Evolutionary conservation across 2,113 vertebrate species (phyloP).

Genomic region (Onychostruthus taczanowskii): DNA sequence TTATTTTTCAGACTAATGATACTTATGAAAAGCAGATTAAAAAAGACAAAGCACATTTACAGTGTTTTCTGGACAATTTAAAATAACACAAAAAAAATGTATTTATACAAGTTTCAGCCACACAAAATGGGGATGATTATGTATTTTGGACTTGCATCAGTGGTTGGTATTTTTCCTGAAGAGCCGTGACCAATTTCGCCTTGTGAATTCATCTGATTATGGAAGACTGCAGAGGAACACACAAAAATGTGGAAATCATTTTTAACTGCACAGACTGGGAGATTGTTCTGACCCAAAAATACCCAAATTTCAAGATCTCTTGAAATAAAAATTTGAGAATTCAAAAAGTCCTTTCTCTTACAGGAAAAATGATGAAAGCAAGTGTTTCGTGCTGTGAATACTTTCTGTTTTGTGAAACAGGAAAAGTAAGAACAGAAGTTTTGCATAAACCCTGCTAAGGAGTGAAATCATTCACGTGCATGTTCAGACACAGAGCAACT

Average conservation of each 20-base stretch:
- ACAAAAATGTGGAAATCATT: neutral
- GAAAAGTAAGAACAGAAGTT: neutral
- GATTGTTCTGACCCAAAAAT: neutral
- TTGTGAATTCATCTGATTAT: neutral
- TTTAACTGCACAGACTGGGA: neutral
- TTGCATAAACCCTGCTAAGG: neutral
- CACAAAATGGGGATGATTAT: neutral
- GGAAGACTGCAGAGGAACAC: neutral
- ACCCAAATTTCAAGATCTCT: neutral
- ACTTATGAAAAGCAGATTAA: neutral
- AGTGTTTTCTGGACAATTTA: neutral
- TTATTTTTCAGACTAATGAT: neutral
- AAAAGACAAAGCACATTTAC: neutral
- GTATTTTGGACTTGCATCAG: neutral
- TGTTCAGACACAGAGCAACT: slow-evolving; percentile 24
- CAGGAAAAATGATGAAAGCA: neutral
- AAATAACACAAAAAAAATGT: neutral
- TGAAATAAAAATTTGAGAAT: neutral
- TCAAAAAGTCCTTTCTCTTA: neutral
- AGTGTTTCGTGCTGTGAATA: neutral
- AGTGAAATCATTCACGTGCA: slow-evolving; percentile 1
- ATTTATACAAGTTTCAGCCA: neutral
- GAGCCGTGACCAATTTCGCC: neutral
- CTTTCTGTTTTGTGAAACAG: neutral
- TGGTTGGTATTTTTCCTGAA: neutral